Evolutionary conservation across 2,888 invertebrate species (phyloP), one percentile per base, ranked within the genome.

Genomic region (Lithophane ornitopus): DNA sequence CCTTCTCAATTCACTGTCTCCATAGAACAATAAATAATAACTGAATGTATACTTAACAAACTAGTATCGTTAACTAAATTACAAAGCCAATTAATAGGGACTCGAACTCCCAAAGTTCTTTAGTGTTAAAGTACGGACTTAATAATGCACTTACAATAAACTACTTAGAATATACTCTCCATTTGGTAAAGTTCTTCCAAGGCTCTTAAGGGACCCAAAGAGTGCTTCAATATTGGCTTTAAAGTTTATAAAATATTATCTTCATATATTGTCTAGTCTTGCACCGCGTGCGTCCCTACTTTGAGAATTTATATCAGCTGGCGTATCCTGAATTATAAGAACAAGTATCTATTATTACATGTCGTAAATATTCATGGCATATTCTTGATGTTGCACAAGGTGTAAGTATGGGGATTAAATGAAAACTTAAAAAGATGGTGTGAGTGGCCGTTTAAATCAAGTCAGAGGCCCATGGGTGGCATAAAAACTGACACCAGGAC

Each of bases 181-280:
- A 89, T 91, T 91, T 89, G 85, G 84, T 76, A 85, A 91, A 90
- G 85, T 90, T 90, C 81, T 87, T 86, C 76, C 76, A 80, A 80
- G 83, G 80, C 84, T 86, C 88, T 88, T 81, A 82, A 75, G 89
- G 83, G 86, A 90, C 89, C 66, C 85, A 85, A 90, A 89, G 87
- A 90, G 88, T 89, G 88, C 89, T 88, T 89, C 91, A 91, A 93
- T 94, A 94, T 94, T 92, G 92, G 91, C 92, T 93, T 85, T 91
- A 90, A 92, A 93, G 92, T 92, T 92, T 94, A 89, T 92, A 90
- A 94, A 93, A 94, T 94, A 94, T 93, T 92, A 91, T 92, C 89
- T 91, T 88, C 92, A 91, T 94, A 94, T 91, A 93, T 94, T 93
- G 94, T 94, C 93, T 93, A 90, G 91, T 89, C 90, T 91, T 89